Conservation (phyloP, 1,140 invertebrate species). For the Drosophila funebris region DNA sequence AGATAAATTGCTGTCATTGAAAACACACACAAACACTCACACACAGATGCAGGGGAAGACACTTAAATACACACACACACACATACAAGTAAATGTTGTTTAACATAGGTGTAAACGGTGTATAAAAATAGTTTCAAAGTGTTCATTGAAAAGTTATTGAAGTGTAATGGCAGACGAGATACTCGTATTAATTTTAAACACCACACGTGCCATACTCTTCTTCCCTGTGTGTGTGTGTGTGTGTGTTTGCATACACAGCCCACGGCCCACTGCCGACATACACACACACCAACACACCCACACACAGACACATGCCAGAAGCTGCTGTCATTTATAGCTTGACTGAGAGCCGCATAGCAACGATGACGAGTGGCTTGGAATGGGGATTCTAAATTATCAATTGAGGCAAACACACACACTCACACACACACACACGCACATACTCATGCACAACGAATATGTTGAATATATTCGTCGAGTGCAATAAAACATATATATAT, state of each 20-base stretch:
- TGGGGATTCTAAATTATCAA: conserved; percentile 51
- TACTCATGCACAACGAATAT: not conserved
- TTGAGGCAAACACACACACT: conserved; percentile 16
- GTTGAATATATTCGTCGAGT: not conserved
- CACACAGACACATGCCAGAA: not conserved
- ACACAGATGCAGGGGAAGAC: not conserved
- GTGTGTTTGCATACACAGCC: conserved; percentile 25
- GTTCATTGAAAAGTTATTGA: conserved; percentile 80
- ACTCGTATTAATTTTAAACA: conserved; percentile 67
- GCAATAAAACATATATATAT: not conserved
- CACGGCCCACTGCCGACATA: conserved; percentile 3
- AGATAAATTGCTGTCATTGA: conserved; percentile 47
- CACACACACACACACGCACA: too few species aligned
- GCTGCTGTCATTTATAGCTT: conserved; percentile 56
- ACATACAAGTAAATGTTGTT: conserved; percentile 35
- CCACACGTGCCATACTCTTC: conserved; percentile 13
- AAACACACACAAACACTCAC: not conserved
- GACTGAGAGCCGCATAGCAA: conserved; percentile 19
- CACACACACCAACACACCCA: not conserved
- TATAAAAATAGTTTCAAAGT: conserved; percentile 81
- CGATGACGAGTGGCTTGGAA: not conserved
- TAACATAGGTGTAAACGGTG: conserved; percentile 63
- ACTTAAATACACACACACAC: not conserved
- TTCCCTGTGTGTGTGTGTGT: conserved; percentile 14
- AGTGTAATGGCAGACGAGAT: conserved; percentile 66